Base-by-base conservation (phyloP, 30 jellyfish, hydroid and myxozoan genomes). In the Aurelia sp. region DNA sequence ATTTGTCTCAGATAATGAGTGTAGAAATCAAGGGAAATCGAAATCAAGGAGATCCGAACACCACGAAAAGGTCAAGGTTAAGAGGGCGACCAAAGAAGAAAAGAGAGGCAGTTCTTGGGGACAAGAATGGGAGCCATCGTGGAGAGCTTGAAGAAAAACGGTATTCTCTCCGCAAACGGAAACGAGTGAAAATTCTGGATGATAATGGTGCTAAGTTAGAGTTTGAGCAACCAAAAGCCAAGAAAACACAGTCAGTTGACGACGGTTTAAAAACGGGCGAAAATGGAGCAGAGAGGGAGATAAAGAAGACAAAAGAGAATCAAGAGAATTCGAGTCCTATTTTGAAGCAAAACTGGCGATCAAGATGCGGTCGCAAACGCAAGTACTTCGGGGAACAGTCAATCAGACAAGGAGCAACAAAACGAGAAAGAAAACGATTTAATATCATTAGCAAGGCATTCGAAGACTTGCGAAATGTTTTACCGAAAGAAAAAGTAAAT, bases 341-440 rank as follows among this genome's bases (percentile, higher is more conserved):
- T 48, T n/a, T 22, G 59, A 62, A 62, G 51, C 57, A 81, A 19
- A 22, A 33, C 27, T 81, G 83, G 90, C 48, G 90, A 81, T 81
- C 90, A 13, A 37, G 90, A 53, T 68, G 90, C 60, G 90, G 90
- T 16, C 61, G 90, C 48, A 81, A 81, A 33, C 90, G 90, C 63
- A 81, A 81, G 23, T 81, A 81, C 65, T 67, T 66, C 27, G 90
- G 90, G 59, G 66, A 81, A 53, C 74, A 66, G 3, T 81, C 90
- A 35, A 71, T 69, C 8, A 81, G 90, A 74, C 82, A 68, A 70
- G 90, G 90, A 6, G 90, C 90, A 47, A 83, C 92, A 21, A 83
- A 21, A 37, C 67, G 92, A 33, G 92, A 83, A 48, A 53, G 86
- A 48, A 83, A 71, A 35, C 75, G 86, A 16, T 83, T 83, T 83